phyloP scores from a whole-genome alignment of 2,113 vertebrate species.

The Chlorodrepanis virens region DNA sequence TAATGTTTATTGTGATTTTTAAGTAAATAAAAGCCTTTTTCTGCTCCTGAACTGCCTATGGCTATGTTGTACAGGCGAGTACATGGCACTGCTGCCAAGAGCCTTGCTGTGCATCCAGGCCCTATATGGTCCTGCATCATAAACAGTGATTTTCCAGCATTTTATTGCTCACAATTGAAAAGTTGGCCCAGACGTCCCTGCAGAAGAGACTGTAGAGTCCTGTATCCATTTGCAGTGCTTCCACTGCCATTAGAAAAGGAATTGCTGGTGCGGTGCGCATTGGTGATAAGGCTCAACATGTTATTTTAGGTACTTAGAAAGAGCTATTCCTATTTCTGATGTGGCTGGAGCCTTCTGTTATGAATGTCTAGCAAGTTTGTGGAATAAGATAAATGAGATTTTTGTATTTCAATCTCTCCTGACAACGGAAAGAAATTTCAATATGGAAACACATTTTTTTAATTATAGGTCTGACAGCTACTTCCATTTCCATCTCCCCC shows the following conservation, averaged over 20 bases:
- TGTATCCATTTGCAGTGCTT: not conserved
- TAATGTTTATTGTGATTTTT: not conserved
- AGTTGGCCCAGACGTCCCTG: not conserved
- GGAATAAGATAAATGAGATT: constrained; percentile 19
- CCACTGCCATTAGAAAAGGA: not conserved
- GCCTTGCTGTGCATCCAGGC: not conserved
- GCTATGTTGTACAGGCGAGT: accelerated
- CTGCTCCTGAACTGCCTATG: not conserved
- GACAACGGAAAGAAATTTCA: not conserved
- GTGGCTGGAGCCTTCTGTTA: not conserved
- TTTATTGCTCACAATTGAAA: not conserved
- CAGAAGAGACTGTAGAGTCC: not conserved
- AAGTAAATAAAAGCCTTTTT: not conserved
- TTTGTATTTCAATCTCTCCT: constrained; percentile 19
- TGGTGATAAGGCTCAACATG: not conserved
- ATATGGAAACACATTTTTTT: not conserved
- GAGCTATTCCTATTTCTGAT: constrained; percentile 3
- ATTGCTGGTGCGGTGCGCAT: not conserved
- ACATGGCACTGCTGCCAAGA: not conserved
- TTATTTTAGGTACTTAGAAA: constrained; percentile 21
- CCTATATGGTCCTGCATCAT: not conserved
- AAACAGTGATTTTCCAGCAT: not conserved
- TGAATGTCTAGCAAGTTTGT: not conserved
- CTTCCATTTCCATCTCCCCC: not conserved
- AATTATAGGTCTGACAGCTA: constrained; percentile 43